Conservation (phyloP, 2,113 vertebrate species). For the Grus americana region DNA sequence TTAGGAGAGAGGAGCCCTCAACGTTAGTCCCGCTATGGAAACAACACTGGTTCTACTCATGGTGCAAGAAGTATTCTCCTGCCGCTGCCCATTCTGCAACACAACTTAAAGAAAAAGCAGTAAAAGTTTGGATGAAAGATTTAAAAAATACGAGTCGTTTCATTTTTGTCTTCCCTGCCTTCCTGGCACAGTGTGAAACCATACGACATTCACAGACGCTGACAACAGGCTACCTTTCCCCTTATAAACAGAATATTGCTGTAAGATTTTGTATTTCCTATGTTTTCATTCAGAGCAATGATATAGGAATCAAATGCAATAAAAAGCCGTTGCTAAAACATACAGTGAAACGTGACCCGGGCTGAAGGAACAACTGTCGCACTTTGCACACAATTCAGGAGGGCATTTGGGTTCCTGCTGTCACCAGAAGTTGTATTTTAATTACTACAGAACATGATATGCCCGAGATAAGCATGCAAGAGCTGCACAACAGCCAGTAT, state of each 20-base stretch:
- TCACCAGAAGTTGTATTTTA: conserved; percentile 43
- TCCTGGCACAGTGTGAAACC: neutral
- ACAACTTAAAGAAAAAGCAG: neutral
- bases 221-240: neutral
- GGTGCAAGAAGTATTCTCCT: neutral
- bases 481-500: neutral
- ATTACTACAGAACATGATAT: conserved; percentile 32
- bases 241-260: neutral
- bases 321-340: neutral
- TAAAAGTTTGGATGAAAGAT: neutral
- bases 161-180: neutral
- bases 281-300: neutral
- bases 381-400: conserved; percentile 1
- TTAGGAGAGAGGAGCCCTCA: neutral
- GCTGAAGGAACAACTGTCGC: neutral
- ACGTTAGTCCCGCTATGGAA: neutral
- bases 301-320: neutral
- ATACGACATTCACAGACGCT: neutral
- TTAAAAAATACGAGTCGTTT: neutral
- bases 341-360: neutral
- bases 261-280: neutral
- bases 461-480: neutral
- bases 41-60: neutral
- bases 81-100: neutral
- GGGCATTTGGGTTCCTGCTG: conserved; percentile 18